Conservation (phyloP, 2,797 vertebrate genomes). For the Intellagama lesueurii region DNA sequence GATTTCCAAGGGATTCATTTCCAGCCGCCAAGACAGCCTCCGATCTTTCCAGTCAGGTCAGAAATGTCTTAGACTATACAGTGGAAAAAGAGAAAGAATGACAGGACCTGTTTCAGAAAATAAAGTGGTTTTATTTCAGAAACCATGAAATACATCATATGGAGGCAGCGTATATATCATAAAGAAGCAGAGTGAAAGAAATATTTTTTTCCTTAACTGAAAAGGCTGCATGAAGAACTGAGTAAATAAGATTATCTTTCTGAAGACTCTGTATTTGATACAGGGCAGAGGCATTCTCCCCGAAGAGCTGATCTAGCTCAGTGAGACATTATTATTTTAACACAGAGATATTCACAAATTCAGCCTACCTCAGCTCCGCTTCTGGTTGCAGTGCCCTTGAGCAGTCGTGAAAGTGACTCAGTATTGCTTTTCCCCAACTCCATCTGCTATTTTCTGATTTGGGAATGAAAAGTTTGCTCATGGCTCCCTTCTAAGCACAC, state of each 20-base stretch:
- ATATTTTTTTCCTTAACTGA: constrained; percentile 2
- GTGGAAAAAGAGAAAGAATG: constrained; percentile 11
- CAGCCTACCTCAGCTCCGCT: not conserved
- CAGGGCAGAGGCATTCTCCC: constrained; percentile 2
- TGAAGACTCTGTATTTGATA: constrained; percentile 34
- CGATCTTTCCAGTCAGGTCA: constrained; percentile 59
- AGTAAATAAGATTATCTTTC: constrained; percentile 48
- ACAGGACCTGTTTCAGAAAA: constrained; percentile 50
- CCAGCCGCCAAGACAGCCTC: constrained; percentile 58
- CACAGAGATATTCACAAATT: constrained; percentile 11
- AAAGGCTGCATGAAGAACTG: not conserved
- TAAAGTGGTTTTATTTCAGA: constrained; percentile 62
- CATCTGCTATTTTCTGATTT: constrained; percentile 20
- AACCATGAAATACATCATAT: constrained; percentile 24
- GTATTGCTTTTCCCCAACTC: constrained; percentile 6
- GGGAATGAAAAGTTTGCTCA: constrained; percentile 27
- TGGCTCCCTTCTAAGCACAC: not conserved
- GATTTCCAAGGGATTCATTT: constrained; percentile 50
- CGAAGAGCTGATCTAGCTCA: not conserved
- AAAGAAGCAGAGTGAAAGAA: constrained; percentile 27
- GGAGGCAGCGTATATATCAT: constrained; percentile 2
- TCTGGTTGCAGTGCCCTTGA: constrained; percentile 23
- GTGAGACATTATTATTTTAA: constrained; percentile 20
- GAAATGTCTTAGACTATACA: constrained; percentile 6
- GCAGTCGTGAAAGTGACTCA: constrained; percentile 9